Evolutionary conservation across 2,888 invertebrate genomes (phyloP), one percentile per base, ranked within the genome.

Genomic region (Choristoneura rosaceana): DNA sequence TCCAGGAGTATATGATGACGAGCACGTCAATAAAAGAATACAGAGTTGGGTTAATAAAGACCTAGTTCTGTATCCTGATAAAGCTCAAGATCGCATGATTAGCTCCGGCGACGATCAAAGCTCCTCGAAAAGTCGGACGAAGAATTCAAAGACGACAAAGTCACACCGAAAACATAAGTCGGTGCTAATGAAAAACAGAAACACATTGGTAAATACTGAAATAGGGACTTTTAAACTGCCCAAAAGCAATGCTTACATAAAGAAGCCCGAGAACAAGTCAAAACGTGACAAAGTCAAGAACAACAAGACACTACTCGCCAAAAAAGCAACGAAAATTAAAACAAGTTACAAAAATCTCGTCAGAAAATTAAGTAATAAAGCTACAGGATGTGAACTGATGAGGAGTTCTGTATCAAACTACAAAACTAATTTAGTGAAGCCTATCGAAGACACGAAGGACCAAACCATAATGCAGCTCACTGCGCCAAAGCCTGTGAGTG

Each of bases 11-110:
- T 67, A 17, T 17, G 45, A 43, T 17, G 79, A 79, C 17, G 78
- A 80, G 67, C 79, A 79, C 2, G 25, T 62, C 5, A 64, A 9
- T 50, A 33, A 86, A 75, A 81, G 87, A 74, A 86, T 85, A n/a
- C 81, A 86, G 76, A 84, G 83, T 25, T 89, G 89, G 89, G 76
- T 88, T 9, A 82, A 87, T 64, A 83, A 82, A 38, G 87, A 89
- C 58, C 71, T 78, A 4, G 78, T 79, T 3, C 74, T 80, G 10
- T 84, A 80, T 77, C 76, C 79, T 7, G 71, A 81, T 33, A 77
- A 81, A 79, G 82, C 34, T 14, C 74, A 4, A 75, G 76, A 34
- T 74, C 74, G 52, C 79, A 80, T 34, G 76, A 73, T 68, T 47
- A 74, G 62, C 47, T 70, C 61, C 34, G 76, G 71, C 17, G 73